These are phyloP conservation scores for Nephrotoma flavescens DNA, from an alignment of 2,888 invertebrate species.

Conservation along the genomic window DNA sequence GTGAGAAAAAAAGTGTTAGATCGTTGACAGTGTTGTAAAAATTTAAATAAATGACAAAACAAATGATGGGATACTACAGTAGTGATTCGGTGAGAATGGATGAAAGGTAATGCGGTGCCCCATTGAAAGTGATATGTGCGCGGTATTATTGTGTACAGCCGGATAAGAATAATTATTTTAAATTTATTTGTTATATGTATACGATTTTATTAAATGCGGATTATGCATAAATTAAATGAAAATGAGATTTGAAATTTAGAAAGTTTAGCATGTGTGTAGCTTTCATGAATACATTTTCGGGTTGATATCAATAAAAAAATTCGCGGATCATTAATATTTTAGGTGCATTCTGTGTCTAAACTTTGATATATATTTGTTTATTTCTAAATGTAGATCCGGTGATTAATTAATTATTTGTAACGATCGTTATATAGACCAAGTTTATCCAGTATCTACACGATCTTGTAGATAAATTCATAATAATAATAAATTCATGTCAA, in stretches of 20 bases:
- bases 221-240: not conserved
- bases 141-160: not conserved
- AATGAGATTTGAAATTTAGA: not conserved
- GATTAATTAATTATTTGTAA: too few species aligned
- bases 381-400: too few species aligned
- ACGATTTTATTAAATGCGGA: not conserved
- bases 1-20: not conserved
- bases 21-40: not conserved
- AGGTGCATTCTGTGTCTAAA: not conserved
- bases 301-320: not conserved
- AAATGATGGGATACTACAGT: not conserved
- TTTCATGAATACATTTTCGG: not conserved
- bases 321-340: not conserved
- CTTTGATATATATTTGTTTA: too few species aligned
- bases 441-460: too few species aligned
- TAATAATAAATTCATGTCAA: too few species aligned
- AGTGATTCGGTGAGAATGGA: not conserved
- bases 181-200: not conserved
- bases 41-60: not conserved
- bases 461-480: too few species aligned
- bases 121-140: not conserved
- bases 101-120: not conserved
- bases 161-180: not conserved
- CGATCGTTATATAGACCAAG: too few species aligned
- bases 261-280: not conserved